These are phyloP conservation scores for Siniperca knerii DNA, from an alignment of 2,113 vertebrate genomes.

Conservation along the genomic window DNA sequence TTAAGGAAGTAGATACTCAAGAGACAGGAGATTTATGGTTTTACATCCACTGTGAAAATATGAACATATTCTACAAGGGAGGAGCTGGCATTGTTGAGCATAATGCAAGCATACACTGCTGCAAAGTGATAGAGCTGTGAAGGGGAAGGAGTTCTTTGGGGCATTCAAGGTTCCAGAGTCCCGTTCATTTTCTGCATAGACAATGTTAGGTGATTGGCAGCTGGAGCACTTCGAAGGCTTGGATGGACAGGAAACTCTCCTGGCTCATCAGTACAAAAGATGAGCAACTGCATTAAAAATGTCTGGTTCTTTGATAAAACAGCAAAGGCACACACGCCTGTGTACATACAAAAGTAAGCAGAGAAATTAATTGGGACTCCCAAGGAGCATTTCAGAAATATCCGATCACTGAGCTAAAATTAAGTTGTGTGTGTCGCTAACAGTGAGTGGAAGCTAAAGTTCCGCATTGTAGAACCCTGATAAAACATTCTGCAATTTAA, in stretches of 20 bases:
- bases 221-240: neutral
- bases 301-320: neutral
- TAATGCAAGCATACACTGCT: neutral
- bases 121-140: neutral
- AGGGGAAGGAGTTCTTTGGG: neutral
- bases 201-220: neutral
- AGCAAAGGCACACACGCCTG: neutral
- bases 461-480: neutral
- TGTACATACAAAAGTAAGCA: neutral
- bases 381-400: neutral
- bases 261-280: neutral
- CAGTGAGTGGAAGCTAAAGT: neutral
- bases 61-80: neutral
- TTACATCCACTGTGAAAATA: slow-evolving; percentile 65
- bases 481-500: neutral
- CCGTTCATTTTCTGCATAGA: neutral
- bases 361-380: neutral
- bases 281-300: neutral
- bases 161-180: neutral
- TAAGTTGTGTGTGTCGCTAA: neutral
- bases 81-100: neutral
- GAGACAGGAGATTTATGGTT: slow-evolving; percentile 59
- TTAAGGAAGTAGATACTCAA: slow-evolving; percentile 69
- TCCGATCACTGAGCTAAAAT: neutral
- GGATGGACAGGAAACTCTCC: neutral